Conservation (phyloP, 1,140 invertebrate genomes). For the Neodiprion fabricii region DNA sequence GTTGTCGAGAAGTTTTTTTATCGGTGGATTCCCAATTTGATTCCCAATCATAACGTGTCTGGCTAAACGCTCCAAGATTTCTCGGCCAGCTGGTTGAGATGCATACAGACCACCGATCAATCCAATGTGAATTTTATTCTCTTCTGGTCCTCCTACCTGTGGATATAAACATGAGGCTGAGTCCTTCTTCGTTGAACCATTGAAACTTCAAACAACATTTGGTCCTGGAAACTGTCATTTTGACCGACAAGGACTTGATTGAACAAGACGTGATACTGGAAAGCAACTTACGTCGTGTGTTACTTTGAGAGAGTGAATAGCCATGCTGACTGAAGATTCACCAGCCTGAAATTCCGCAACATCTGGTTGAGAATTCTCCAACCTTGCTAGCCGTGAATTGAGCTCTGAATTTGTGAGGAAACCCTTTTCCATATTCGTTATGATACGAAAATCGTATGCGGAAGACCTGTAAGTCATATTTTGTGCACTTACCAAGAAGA, state of each 20-base stretch:
- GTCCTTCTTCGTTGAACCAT: too few species aligned
- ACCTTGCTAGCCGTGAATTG: constrained; percentile 65
- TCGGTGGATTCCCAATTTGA: constrained; percentile 68
- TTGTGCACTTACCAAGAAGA: constrained; percentile 49
- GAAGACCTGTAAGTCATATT: constrained; percentile 53
- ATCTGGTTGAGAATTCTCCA: constrained; percentile 70
- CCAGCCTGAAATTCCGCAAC: constrained; percentile 69
- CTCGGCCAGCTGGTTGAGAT: constrained; percentile 83
- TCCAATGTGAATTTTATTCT: constrained; percentile 81
- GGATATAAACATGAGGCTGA: constrained; percentile 13
- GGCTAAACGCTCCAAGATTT: constrained; percentile 82
- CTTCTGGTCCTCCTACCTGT: constrained; percentile 75
- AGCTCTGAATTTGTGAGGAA: constrained; percentile 66
- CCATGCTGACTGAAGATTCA: constrained; percentile 66
- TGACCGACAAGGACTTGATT: not conserved
- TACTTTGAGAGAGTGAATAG: constrained; percentile 70
- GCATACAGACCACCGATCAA: constrained; percentile 85
- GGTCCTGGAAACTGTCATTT: constrained; percentile 15
- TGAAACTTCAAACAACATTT: not conserved
- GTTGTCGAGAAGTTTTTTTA: constrained; percentile 71
- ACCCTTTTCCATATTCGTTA: constrained; percentile 43
- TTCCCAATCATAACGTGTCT: constrained; percentile 80
- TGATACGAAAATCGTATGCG: constrained; percentile 51
- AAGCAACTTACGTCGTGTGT: constrained; percentile 64
- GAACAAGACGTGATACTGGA: not conserved